Evolutionary conservation across 35 echinoderm and acorn worm genomes (phyloP).

Genomic region (Apostichopus japonicus): DNA sequence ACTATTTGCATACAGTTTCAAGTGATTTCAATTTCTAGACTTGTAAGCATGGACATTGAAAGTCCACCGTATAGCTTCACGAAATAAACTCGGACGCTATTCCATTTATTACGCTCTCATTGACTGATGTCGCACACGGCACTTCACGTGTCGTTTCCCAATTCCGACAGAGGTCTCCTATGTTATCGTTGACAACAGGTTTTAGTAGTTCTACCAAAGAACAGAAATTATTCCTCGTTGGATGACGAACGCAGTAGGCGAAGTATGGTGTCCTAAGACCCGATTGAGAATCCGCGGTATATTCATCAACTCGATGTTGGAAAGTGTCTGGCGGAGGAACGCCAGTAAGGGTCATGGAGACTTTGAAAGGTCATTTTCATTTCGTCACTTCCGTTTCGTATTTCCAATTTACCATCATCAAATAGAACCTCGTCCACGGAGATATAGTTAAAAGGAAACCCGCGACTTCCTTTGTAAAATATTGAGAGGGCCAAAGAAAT

Average conservation of each 20-base stretch:
- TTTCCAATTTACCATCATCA: background rate
- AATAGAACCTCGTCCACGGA: background rate
- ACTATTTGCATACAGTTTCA: too few relatives aligned
- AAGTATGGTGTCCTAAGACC: background rate
- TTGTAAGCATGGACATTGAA: background rate
- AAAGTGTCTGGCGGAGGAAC: background rate
- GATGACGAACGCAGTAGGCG: background rate
- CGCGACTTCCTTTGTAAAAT: background rate
- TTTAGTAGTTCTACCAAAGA: background rate
- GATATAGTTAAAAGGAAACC: background rate
- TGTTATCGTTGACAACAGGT: background rate
- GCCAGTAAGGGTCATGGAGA: background rate
- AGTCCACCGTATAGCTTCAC: background rate
- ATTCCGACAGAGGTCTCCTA: background rate
- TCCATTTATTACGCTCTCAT: background rate
- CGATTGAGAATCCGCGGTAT: background rate
- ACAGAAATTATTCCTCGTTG: background rate
- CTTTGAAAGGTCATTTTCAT: background rate
- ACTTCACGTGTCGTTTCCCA: background rate
- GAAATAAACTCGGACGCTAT: background rate
- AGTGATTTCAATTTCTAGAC: too few relatives aligned
- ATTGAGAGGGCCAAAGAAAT: background rate
- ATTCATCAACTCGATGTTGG: background rate
- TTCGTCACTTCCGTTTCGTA: constrained; percentile 22
- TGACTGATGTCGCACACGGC: background rate